phyloP scores from a whole-genome alignment of 2,888 invertebrate genomes.

The Chaetogeoica ovagalla region DNA sequence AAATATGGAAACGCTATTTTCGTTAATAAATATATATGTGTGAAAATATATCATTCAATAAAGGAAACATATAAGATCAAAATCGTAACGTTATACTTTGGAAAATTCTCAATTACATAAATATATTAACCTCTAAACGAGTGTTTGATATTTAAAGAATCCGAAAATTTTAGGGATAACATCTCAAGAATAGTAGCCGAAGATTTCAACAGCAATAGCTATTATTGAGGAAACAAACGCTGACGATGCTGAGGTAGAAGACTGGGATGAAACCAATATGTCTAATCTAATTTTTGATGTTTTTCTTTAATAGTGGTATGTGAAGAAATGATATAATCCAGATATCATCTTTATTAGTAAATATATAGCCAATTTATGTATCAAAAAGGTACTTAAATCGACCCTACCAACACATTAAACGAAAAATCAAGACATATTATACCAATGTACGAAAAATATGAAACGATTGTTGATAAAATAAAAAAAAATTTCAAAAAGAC shows the following conservation, averaged over 20 bases:
- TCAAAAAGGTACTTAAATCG: background rate
- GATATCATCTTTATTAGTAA: background rate
- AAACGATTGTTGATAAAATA: too few relatives aligned
- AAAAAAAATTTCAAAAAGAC: too few relatives aligned
- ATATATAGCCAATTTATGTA: constrained; percentile 2
- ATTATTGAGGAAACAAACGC: constrained; percentile 8
- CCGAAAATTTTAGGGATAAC: background rate
- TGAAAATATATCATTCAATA: too few relatives aligned
- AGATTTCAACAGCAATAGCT: constrained; percentile 28
- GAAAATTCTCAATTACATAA: constrained; percentile 37
- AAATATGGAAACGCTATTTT: constrained; percentile 27
- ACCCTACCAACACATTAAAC: too few relatives aligned
- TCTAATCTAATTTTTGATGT: constrained; percentile 4
- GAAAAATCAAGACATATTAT: too few relatives aligned
- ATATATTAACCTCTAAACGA: constrained; percentile 46
- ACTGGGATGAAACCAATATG: constrained; percentile 35
- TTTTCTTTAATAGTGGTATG: too few relatives aligned
- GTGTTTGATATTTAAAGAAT: constrained; percentile 2
- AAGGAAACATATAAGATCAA: too few relatives aligned
- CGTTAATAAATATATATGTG: too few relatives aligned
- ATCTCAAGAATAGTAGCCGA: constrained; percentile 5
- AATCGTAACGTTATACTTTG: constrained; percentile 20
- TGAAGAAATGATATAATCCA: constrained; percentile 3
- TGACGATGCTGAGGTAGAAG: constrained; percentile 36
- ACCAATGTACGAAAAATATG: too few relatives aligned